phyloP scores from a whole-genome alignment of 2,113 vertebrate species.

The Crocuta crocuta region DNA sequence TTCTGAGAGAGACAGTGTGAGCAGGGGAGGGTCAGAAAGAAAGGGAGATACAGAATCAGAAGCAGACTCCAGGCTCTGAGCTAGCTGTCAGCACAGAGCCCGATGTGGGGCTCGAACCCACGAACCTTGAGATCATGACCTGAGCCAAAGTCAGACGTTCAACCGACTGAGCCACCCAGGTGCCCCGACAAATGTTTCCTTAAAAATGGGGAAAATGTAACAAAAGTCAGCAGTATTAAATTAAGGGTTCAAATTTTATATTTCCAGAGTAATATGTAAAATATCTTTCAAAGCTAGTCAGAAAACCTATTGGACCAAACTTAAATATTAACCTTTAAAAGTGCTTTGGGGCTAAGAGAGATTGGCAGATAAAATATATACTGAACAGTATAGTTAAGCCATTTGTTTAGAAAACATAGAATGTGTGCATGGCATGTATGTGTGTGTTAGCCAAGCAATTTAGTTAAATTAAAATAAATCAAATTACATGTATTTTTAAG shows the following conservation, averaged over 20 bases:
- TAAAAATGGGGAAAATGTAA: slow-evolving; percentile 7
- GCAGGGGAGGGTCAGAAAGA: too few species aligned
- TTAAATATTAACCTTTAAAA: slow-evolving; percentile 34
- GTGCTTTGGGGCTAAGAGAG: neutral
- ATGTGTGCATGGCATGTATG: neutral
- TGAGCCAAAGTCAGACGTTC: too few species aligned
- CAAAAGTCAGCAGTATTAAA: slow-evolving; percentile 12
- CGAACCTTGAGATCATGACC: too few species aligned
- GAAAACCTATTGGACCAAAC: neutral
- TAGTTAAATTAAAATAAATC: slow-evolving; percentile 37
- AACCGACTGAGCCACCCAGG: too few species aligned
- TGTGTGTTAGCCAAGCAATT: neutral
- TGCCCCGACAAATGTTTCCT: neutral
- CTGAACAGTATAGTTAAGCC: neutral
- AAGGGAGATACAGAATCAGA: too few species aligned
- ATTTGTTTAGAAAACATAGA: slow-evolving; percentile 44
- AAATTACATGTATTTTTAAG: neutral
- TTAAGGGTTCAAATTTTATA: slow-evolving; percentile 24
- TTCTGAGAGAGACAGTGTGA: too few species aligned
- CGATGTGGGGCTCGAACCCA: too few species aligned
- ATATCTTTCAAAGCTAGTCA: slow-evolving; percentile 28
- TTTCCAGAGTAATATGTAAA: slow-evolving; percentile 25
- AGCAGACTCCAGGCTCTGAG: too few species aligned
- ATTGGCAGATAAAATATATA: slow-evolving; percentile 25
- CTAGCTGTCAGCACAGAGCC: too few species aligned